Base-by-base conservation (phyloP, 2,888 invertebrate genomes). In the Uropetala carovei region DNA sequence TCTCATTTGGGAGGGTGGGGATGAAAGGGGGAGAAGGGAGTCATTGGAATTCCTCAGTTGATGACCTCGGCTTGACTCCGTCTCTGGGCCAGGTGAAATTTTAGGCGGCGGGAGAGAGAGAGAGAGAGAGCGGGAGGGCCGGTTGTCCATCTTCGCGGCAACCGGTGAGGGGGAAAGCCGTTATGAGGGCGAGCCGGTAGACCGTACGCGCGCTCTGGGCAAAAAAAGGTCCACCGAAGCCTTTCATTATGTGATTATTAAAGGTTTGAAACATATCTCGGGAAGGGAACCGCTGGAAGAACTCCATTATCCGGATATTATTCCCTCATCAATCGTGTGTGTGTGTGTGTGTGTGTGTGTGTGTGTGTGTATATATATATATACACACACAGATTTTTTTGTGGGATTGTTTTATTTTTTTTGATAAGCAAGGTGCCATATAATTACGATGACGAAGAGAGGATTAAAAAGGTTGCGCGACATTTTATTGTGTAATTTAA, bases 231-330 rank as follows among this genome's bases (percentile, higher is more conserved):
- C 22, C 75, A 75, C 75, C 22, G 75, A 27, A 27, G 75, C 75
- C 75, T 75, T 75, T 75, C 75, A 75, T 75, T 75, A 75, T 75
- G 75, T 75, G 75, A 75, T 75, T 75, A 75, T 75, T 75, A 27
- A 75, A 27, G 75, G 75, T 75, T 75, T 27, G 75, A 22, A 75
- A 75, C 75, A 75, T n/a, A 75, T 27, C 75, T 75, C 75, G 22
- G 75, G 75, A 75, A 75, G 75, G 75, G 22, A 75, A 75, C 75
- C 75, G 75, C 22, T 75, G 22, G 75, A 75, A 75, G 22, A 75
- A 75, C 75, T 75, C 75, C 75, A 75, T 75, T 75, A 27, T 75
- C 75, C 22, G 75, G 22, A 22, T 9, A 75, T 75, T 75, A 75
- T 75, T 27, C 75, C 22, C 75, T 27, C 75, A 75, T 75, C 75